phyloP scores from a whole-genome alignment of 2,797 vertebrate genomes.

The Leptodactylus fallax region DNA sequence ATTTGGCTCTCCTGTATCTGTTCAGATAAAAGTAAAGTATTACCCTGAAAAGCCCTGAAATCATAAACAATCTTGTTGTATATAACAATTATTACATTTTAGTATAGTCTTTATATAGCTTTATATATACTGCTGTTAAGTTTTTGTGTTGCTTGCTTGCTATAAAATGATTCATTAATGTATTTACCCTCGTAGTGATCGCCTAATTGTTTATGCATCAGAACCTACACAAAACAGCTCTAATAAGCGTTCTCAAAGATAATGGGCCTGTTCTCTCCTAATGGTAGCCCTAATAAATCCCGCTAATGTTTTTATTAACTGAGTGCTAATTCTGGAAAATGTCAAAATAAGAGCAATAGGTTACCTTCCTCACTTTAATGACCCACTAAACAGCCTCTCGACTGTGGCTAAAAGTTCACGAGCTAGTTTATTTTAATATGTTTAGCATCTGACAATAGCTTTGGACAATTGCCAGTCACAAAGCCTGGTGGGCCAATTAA shows the following conservation, averaged over 20 bases:
- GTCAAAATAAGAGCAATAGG: constrained; percentile 42
- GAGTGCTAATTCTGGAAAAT: constrained; percentile 8
- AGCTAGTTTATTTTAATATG: constrained; percentile 19
- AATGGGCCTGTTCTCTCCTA: constrained; percentile 37
- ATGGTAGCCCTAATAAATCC: constrained; percentile 28
- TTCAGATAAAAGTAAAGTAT: neutral
- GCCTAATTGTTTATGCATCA: constrained; percentile 51
- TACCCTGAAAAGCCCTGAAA: neutral
- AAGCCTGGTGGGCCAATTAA: constrained; percentile 2
- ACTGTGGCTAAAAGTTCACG: constrained; percentile 3
- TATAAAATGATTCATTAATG: constrained; percentile 50
- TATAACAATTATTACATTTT: neutral
- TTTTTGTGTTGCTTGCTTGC: constrained; percentile 18
- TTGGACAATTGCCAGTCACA: neutral
- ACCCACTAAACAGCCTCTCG: neutral
- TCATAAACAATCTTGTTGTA: neutral
- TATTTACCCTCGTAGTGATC: constrained; percentile 40
- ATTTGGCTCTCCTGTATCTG: neutral
- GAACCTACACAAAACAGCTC: constrained; percentile 22
- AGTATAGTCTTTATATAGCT: neutral
- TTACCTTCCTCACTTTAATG: constrained; percentile 5
- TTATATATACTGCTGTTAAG: neutral
- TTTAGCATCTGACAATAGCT: neutral
- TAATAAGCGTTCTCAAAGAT: constrained; percentile 51
- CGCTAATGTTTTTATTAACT: constrained; percentile 48